These are phyloP conservation scores for Hemicrepidius hirtus DNA, from an alignment of 2,888 invertebrate species.

Conservation along the genomic window DNA sequence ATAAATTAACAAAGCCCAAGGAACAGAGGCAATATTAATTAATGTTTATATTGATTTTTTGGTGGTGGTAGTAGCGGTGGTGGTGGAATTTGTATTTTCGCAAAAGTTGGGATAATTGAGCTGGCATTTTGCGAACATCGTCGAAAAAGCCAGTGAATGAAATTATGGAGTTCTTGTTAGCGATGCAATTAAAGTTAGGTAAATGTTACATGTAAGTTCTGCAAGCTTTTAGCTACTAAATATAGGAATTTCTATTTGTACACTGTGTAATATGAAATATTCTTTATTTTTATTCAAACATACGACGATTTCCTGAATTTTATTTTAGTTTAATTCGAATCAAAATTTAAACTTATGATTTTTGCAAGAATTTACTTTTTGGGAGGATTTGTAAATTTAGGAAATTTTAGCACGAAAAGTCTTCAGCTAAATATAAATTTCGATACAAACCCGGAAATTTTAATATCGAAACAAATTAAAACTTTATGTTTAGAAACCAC, in stretches of 20 bases:
- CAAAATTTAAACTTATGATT: too few relatives aligned
- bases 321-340: too few relatives aligned
- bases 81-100: conserved; percentile 16
- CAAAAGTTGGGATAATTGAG: conserved; percentile 30
- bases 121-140: conserved; percentile 33
- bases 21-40: conserved; percentile 18
- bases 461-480: too few relatives aligned
- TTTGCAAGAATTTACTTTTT: too few relatives aligned
- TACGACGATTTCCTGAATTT: too few relatives aligned
- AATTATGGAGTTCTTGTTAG: conserved; percentile 37
- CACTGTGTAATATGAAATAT: background rate
- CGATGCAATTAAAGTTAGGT: conserved; percentile 35
- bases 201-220: conserved; percentile 33
- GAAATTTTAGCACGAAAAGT: too few relatives aligned
- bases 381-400: background rate
- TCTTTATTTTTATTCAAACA: background rate
- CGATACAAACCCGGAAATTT: too few relatives aligned
- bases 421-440: too few relatives aligned
- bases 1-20: conserved; percentile 10
- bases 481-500: too few relatives aligned
- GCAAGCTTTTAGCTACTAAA: conserved; percentile 16
- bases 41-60: conserved; percentile 23
- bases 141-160: conserved; percentile 35
- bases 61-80: background rate
- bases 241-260: background rate